Percentiles rank a stretch among this genome's conserved stretches.
phyloP scores from a whole-genome alignment of 1,140 invertebrate species.

The Cryptotermes secundus region DNA sequence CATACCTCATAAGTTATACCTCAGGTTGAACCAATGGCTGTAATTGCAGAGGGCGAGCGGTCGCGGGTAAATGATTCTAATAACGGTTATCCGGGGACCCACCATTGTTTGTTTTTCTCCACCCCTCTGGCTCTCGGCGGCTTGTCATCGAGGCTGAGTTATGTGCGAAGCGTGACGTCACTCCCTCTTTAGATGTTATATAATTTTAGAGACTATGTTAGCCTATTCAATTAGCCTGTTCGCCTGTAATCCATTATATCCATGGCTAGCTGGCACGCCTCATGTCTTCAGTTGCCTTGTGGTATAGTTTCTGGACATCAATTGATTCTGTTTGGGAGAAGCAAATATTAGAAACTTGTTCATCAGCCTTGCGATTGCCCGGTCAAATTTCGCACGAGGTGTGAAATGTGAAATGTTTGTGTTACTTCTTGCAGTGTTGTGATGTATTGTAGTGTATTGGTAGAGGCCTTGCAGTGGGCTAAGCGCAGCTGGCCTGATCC shows the following conservation, averaged over 20 bases:
- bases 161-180: slow-evolving; percentile 29
- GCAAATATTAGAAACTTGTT: no score
- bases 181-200: slow-evolving; percentile 19
- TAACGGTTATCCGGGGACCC: slow-evolving; percentile 32
- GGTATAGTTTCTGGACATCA: neutral
- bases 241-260: neutral
- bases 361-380: no score
- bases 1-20: slow-evolving; percentile 1
- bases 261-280: neutral
- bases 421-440: no score
- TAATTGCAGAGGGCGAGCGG: slow-evolving; percentile 35
- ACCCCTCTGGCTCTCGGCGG: slow-evolving; percentile 17
- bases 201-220: slow-evolving; percentile 16
- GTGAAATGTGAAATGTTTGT: no score
- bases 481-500: no score
- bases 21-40: slow-evolving; percentile 1
- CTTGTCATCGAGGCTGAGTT: slow-evolving; percentile 23
- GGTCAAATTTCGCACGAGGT: no score
- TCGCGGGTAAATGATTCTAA: slow-evolving; percentile 35
- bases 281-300: neutral
- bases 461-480: no score
- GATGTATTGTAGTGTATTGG: no score
- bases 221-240: slow-evolving; percentile 5
- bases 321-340: neutral
- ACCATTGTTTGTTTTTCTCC: slow-evolving; percentile 33